phyloP scores from a whole-genome alignment of 2,797 vertebrate genomes.

The Poecilia gillii region DNA sequence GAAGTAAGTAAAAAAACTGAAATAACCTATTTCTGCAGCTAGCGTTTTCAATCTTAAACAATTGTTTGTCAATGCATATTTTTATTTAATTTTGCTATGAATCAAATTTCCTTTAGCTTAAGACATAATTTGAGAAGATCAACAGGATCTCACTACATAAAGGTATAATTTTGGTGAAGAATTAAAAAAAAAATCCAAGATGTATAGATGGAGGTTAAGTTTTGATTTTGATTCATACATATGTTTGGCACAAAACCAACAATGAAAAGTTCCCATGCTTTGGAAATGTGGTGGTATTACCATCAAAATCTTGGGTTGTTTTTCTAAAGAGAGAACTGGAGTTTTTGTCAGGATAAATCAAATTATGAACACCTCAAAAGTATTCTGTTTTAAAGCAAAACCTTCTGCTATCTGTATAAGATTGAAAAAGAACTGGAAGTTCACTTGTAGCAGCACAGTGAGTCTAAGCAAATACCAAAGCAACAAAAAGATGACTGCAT shows the following conservation, averaged over 20 bases:
- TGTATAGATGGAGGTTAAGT: background rate
- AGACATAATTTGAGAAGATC: background rate
- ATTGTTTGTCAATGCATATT: background rate
- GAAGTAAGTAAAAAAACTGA: background rate
- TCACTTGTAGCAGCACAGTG: background rate
- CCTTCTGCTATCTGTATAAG: background rate
- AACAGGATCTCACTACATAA: background rate
- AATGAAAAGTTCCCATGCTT: background rate
- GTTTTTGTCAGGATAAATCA: background rate
- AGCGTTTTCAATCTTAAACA: background rate
- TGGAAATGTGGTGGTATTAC: too few species aligned
- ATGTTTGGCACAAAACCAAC: background rate
- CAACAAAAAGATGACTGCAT: background rate
- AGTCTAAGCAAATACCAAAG: background rate
- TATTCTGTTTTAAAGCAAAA: background rate
- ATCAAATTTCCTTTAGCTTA: background rate
- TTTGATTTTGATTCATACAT: background rate
- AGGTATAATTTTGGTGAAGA: background rate
- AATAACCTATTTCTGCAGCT: background rate
- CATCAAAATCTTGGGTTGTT: background rate
- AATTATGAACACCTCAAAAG: background rate
- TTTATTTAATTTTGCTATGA: background rate
- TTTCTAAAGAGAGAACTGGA: background rate
- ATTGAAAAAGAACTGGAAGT: background rate
- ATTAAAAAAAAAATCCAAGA: background rate